These are phyloP conservation scores for Melinaea marsaeus DNA, from an alignment of 2,888 invertebrate species.

Conservation along the genomic window DNA sequence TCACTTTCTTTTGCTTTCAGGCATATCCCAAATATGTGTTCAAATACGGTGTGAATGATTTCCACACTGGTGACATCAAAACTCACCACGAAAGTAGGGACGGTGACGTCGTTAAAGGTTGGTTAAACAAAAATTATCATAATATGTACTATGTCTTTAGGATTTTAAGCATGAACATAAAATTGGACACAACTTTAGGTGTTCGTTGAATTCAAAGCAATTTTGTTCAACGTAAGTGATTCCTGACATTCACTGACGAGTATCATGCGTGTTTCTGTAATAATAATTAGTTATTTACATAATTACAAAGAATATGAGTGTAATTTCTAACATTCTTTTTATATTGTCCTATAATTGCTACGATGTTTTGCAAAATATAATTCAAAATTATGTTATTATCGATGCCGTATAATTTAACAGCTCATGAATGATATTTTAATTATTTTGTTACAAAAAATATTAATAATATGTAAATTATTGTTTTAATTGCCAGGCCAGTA, in stretches of 20 bases:
- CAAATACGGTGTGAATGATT: conserved; percentile 79
- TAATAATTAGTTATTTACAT: no score
- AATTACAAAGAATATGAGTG: no score
- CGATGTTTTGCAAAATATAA: no score
- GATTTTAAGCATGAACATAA: background rate
- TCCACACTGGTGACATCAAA: conserved; percentile 79
- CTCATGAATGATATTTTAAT: background rate
- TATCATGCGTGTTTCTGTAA: no score
- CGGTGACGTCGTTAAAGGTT: conserved; percentile 75
- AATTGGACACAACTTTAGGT: background rate
- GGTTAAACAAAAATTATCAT: conserved; percentile 13
- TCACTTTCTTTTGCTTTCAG: conserved; percentile 51
- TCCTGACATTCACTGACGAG: no score
- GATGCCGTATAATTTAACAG: background rate
- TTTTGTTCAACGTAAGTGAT: background rate
- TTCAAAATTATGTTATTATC: background rate
- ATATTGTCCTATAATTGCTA: no score
- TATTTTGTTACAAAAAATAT: background rate
- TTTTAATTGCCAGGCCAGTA: conserved; percentile 64
- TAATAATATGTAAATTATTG: background rate
- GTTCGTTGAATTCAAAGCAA: background rate
- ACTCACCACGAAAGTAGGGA: conserved; percentile 77
- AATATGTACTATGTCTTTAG: background rate
- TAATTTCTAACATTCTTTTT: no score
- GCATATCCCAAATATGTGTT: conserved; percentile 80